Conservation (phyloP, 2,113 vertebrate species). For the Corythaixoides concolor region DNA sequence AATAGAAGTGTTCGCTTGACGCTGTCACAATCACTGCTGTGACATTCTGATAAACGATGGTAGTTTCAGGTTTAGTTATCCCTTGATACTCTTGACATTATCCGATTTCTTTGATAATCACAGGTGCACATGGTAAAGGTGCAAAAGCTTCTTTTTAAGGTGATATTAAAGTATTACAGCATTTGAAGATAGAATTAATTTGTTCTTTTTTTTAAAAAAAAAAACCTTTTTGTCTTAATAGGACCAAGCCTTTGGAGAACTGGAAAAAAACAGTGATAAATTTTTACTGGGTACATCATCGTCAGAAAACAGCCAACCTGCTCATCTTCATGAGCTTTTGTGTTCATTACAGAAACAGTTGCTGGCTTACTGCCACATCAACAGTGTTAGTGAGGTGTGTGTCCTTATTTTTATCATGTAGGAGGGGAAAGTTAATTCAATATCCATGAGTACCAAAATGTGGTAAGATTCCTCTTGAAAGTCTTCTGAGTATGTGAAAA, state of each 20-base stretch:
- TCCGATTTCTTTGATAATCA: not conserved
- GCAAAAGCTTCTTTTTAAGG: not conserved
- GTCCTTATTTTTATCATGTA: not conserved
- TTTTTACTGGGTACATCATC: slow-evolving; percentile 88
- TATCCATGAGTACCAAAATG: not conserved
- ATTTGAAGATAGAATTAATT: not conserved
- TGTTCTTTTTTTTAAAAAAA: not conserved
- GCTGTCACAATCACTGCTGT: accelerated
- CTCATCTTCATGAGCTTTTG: slow-evolving; percentile 94
- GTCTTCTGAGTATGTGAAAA: not conserved
- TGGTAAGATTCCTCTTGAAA: not conserved
- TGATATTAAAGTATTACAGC: not conserved
- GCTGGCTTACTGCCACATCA: slow-evolving; percentile 94
- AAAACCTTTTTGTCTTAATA: slow-evolving; percentile 54
- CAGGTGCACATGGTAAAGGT: not conserved
- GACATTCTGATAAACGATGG: not conserved
- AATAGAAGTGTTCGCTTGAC: not conserved
- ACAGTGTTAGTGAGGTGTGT: slow-evolving; percentile 87
- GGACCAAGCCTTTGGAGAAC: slow-evolving; percentile 97
- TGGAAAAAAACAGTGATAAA: slow-evolving; percentile 99
- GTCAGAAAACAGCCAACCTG: slow-evolving; percentile 94
- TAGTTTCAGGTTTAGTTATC: not conserved
- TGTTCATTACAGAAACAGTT: slow-evolving; percentile 97
- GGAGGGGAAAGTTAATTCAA: not conserved
- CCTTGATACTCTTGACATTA: not conserved